Base-by-base conservation (phyloP, 2,113 vertebrate genomes). In the Merops nubicus region DNA sequence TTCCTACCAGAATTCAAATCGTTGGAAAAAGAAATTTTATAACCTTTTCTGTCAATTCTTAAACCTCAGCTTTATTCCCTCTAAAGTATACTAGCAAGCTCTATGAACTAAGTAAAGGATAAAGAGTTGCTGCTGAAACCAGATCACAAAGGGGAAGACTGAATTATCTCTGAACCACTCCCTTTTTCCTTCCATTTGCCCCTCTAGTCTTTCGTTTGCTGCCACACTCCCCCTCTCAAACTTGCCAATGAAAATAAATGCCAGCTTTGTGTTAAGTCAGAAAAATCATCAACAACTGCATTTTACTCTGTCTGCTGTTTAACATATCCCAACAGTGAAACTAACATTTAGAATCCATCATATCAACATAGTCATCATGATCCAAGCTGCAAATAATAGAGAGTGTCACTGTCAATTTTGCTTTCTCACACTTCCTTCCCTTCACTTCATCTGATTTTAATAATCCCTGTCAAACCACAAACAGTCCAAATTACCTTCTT, bases 381-480 rank as follows among this genome's bases (percentile, higher is more conserved):
- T 99, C 98, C 98, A 99, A 99, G 98, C 98, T 98, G 98, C 98
- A 98, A 98, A 99, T 99, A 99, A 99, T 99, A 98, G 98, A 99
- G 98, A 98, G 98, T 99, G 99, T 99, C 99, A 99, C 97, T 99
- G 99, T 99, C 99, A 99, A 99, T 99, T 99, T 98, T 98, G 97
- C 98, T 98, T 98, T 98, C 98, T 98, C 98, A 98, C 98, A 98
- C 97, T 98, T 98, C 94, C 96, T 98, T 98, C 96, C 97, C 97
- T 98, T 98, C 98, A 98, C 98, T 98, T 98, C 98, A 98, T 98
- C 98, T 98, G 98, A 99, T 99, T 99, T 99, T 99, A 99, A 99
- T 99, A 99, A 99, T 99, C 98, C 99, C 98, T 99, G 99, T 99
- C 99, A 99, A 99, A 99, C 98, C 98, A 98, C 98, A 99, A 99